Evolutionary conservation across 64 coral and sea anemone species (phyloP), one percentile per base, ranked within the genome.

Genomic region (Stichodactyla mertensii): DNA sequence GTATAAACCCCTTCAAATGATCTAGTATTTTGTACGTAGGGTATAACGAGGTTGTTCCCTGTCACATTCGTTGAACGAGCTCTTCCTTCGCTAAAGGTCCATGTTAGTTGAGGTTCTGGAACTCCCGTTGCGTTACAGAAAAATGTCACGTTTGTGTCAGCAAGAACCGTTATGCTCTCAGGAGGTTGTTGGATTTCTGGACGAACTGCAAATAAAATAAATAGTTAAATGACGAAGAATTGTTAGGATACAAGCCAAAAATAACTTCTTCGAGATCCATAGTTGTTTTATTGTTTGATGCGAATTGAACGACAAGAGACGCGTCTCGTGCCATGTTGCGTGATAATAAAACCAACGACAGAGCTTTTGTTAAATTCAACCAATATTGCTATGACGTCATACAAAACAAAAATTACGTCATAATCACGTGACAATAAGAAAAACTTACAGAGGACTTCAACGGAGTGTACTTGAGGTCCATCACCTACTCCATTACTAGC

Each of bases 391-490:
- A 9, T 9, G 1, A 58, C 56, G 56, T 58, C 56, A 9, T 1
- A 58, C 56, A 58, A 11, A 15, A 58, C 56, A 58, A 15, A 58
- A 58, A 71, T 22, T 19, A 71, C 67, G 1, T 71, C 67, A 71
- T 58, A 11, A 58, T 16, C 18, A 71, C 24, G 24, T 71, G 67
- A 1, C 2, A 71, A 11, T 11, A 58, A 71, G 0, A 19, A 71
- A 11, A 4, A 92, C 91, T 92, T 57, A 92, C 91, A 88, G 18
- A 92, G 70, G 28, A 92, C 80, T 88, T 92, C 86, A 18, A 92
- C 54, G 52, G 79, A 70, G 22, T 83, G 59, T 22, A 23, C 61
- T 52, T 55, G 61, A 20, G 54, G 51, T 5, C 51, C 77, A 20
- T 52, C 83, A 16, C 19, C 60, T n/a, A 78, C 64, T 31, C 53